Conservation (phyloP, 2,888 invertebrate genomes). For the Drosophila parthenogenetica region DNA sequence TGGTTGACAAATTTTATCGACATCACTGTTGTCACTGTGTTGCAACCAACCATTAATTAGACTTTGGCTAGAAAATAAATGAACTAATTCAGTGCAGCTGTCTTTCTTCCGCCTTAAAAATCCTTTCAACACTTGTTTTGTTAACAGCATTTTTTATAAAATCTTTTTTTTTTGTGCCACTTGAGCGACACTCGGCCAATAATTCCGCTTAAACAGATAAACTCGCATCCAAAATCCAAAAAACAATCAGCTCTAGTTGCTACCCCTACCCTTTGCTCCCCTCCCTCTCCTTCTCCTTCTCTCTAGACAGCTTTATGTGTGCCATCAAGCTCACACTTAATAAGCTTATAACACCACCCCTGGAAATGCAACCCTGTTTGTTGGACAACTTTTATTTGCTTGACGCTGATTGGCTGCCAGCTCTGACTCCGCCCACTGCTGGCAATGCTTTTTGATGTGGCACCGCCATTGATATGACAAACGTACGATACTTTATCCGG, state of each 20-base stretch:
- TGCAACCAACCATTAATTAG: slow-evolving; percentile 73
- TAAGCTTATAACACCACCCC: slow-evolving; percentile 70
- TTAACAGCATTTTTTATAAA: slow-evolving; percentile 16
- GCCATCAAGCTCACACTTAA: slow-evolving; percentile 57
- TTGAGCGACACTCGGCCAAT: slow-evolving; percentile 63
- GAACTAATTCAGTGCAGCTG: slow-evolving; percentile 60
- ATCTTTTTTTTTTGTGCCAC: slow-evolving; percentile 24
- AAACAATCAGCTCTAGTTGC: slow-evolving; percentile 48
- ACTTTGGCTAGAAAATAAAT: slow-evolving; percentile 41
- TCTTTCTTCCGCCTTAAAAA: neutral
- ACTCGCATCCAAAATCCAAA: slow-evolving; percentile 65
- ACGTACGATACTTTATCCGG: slow-evolving; percentile 31
- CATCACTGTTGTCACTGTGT: slow-evolving; percentile 22
- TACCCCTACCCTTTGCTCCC: neutral
- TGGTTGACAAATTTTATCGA: slow-evolving; percentile 75
- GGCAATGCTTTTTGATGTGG: slow-evolving; percentile 57
- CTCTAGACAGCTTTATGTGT: neutral
- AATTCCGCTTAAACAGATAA: slow-evolving; percentile 80
- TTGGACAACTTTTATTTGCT: slow-evolving; percentile 36
- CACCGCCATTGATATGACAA: slow-evolving; percentile 66
- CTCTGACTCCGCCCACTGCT: slow-evolving; percentile 58
- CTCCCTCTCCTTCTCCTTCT: neutral
- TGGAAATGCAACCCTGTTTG: slow-evolving; percentile 58
- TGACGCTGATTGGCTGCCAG: slow-evolving; percentile 51
- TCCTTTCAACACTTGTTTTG: slow-evolving; percentile 40